Evolutionary conservation across 2,113 vertebrate genomes (phyloP).

Genomic region (Ploceus nigricollis): DNA sequence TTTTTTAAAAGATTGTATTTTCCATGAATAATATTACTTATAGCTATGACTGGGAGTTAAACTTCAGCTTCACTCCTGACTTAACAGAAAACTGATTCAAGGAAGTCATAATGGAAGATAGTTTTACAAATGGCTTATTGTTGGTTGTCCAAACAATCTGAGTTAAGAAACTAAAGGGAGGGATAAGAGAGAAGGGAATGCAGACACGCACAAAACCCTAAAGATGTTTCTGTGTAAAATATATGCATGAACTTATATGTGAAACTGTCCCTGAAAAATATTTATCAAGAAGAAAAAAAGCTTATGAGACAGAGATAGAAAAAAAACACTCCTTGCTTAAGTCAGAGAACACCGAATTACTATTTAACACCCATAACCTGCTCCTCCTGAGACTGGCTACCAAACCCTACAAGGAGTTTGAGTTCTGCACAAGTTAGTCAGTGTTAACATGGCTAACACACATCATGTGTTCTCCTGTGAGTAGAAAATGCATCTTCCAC

Average conservation of each 20-base stretch:
- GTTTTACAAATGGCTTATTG: neutral
- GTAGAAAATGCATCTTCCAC: neutral
- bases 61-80: neutral
- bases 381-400: neutral
- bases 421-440: neutral
- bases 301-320: neutral
- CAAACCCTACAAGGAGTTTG: neutral
- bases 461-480: neutral
- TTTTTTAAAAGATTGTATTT: neutral
- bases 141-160: neutral
- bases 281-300: neutral
- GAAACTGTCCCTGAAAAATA: neutral
- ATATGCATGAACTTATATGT: fast-evolving
- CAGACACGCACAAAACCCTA: neutral
- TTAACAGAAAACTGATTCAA: neutral
- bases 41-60: neutral
- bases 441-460: neutral
- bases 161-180: neutral
- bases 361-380: neutral
- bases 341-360: neutral
- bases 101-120: neutral
- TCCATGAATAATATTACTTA: neutral
- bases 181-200: neutral
- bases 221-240: neutral
- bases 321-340: neutral